These are phyloP conservation scores for Montipora capricornis DNA, from an alignment of 64 coral and sea anemone genomes.

Conservation along the genomic window DNA sequence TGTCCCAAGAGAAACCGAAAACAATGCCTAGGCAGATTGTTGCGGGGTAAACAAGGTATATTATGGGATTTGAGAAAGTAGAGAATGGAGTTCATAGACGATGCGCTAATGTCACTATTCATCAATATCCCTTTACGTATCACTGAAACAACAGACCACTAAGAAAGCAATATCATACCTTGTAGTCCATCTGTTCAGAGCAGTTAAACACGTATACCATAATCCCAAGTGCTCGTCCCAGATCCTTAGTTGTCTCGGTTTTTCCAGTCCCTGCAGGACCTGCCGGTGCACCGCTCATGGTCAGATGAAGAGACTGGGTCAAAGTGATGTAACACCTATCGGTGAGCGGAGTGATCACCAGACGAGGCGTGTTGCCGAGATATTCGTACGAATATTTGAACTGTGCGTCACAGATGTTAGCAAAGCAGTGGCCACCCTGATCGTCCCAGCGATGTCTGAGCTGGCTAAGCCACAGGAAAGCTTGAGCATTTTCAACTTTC, in stretches of 20 bases:
- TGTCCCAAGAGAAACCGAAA: no score
- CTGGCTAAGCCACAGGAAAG: constrained; percentile 97
- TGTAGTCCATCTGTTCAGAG: constrained; percentile 99
- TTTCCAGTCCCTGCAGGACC: constrained; percentile 99
- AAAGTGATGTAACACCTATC: constrained; percentile 99
- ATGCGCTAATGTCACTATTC: no score
- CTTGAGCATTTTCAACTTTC: constrained; percentile 95
- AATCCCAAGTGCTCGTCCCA: constrained; percentile 97
- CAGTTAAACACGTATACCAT: constrained; percentile 99
- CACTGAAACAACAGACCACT: neutral
- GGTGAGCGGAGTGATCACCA: constrained; percentile 97
- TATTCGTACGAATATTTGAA: constrained; percentile 99
- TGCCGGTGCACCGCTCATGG: constrained; percentile 98
- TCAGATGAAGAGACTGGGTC: constrained; percentile 98
- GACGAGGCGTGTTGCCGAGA: constrained; percentile 95
- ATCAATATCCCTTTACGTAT: no score
- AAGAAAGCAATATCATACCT: constrained; percentile 53
- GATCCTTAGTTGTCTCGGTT: constrained; percentile 99
- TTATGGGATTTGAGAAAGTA: no score
- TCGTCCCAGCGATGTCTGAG: constrained; percentile 98
- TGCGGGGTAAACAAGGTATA: no score
- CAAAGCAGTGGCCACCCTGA: constrained; percentile 78
- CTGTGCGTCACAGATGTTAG: constrained; percentile 98
- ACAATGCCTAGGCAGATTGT: no score
- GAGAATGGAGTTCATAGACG: no score